A percentile compares a stretch with the other conserved stretches of the same genome.
These are phyloP conservation scores for Agonopterix alstromeriana DNA, from an alignment of 2,888 invertebrate species.

Conservation along the genomic window DNA sequence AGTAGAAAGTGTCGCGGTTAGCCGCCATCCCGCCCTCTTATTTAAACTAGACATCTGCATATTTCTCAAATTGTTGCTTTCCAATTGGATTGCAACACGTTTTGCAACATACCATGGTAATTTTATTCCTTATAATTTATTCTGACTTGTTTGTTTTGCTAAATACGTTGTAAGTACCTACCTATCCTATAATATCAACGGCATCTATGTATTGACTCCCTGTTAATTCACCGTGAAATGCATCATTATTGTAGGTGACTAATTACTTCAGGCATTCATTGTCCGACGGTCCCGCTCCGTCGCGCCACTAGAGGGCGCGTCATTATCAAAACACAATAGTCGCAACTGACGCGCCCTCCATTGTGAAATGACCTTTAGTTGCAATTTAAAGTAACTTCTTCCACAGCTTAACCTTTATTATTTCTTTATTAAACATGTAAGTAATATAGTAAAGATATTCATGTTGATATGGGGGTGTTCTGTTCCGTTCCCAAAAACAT, in stretches of 20 bases:
- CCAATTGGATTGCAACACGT: conserved; percentile 11
- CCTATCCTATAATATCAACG: too few species aligned
- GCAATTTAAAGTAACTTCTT: conserved; percentile 19
- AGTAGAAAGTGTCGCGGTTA: conserved; percentile 59
- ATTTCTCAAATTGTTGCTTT: conserved; percentile 24
- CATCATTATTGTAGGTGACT: conserved; percentile 27
- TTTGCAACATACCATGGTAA: not conserved
- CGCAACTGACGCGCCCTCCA: conserved; percentile 36
- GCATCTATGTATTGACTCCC: not conserved
- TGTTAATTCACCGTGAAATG: conserved; percentile 14
- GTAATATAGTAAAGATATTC: too few species aligned
- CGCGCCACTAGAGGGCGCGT: conserved; percentile 48
- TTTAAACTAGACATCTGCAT: conserved; percentile 54
- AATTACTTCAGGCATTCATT: conserved; percentile 30
- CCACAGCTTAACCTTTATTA: too few species aligned
- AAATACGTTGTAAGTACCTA: too few species aligned
- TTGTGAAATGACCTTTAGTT: conserved; percentile 43
- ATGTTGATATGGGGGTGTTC: too few species aligned
- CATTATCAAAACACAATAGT: conserved; percentile 30
- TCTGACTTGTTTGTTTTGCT: too few species aligned
- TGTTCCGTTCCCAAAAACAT: too few species aligned
- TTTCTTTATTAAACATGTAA: too few species aligned
- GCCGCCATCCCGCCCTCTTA: conserved; percentile 44
- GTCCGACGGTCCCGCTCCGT: conserved; percentile 36
- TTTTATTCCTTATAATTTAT: too few species aligned